A percentile compares a stretch with the other conserved stretches of the same genome.
Conservation (phyloP, 2,113 vertebrate species). For the Leptocoma aspasia region DNA sequence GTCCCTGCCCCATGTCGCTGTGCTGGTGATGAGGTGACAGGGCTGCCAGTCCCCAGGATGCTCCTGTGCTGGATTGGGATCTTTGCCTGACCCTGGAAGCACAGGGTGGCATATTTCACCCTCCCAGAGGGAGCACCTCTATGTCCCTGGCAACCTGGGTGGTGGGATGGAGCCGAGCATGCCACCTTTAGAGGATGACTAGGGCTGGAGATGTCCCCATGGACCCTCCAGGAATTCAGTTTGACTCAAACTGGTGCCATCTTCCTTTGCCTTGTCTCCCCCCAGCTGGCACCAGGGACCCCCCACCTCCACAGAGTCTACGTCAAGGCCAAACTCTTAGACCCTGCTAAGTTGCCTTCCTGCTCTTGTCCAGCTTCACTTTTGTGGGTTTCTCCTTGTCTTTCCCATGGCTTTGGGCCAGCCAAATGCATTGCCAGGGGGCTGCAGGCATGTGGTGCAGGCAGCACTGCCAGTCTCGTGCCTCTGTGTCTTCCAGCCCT, state of each 20-base stretch:
- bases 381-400: neutral
- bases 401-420: neutral
- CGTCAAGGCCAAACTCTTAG: neutral
- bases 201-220: neutral
- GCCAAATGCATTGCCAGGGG: neutral
- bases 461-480: neutral
- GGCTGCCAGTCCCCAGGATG: neutral
- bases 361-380: neutral
- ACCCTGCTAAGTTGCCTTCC: neutral
- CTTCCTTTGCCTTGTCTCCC: neutral
- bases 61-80: neutral
- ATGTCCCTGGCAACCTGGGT: neutral
- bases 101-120: neutral
- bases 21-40: neutral
- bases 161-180: neutral
- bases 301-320: accelerated
- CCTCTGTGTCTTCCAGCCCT: neutral
- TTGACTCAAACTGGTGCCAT: neutral
- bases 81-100: neutral
- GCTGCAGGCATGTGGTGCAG: neutral
- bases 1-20: accelerated
- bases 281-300: neutral
- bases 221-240: neutral
- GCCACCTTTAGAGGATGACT: neutral
- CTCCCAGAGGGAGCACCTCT: neutral